A percentile compares a stretch with the other conserved stretches of the same genome.
Evolutionary conservation across 2,113 vertebrate genomes (phyloP).

Genomic region (Eupsittula cactorum): DNA sequence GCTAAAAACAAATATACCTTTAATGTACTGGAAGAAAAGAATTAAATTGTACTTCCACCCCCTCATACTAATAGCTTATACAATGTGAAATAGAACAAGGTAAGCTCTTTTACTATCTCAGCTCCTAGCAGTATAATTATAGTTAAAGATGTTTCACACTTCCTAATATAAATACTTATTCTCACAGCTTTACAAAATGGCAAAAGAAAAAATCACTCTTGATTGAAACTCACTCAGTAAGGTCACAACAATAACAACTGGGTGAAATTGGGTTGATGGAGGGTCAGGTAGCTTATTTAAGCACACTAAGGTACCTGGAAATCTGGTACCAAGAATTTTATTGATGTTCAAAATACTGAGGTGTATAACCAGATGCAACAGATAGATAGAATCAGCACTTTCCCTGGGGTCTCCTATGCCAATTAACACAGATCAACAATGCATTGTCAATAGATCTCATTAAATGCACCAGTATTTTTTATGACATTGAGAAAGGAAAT

Average conservation of each 20-base stretch:
- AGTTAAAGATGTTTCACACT: constrained; percentile 13
- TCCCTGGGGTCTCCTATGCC: neutral
- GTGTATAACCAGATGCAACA: neutral
- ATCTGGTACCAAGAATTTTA: neutral
- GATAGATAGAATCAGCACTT: neutral
- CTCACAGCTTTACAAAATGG: neutral
- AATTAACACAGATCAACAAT: neutral
- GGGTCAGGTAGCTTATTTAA: neutral
- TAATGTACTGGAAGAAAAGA: constrained; percentile 25
- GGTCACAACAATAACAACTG: neutral
- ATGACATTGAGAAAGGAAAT: neutral
- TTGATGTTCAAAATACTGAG: neutral
- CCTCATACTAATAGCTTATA: neutral
- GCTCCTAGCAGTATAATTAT: constrained; percentile 1
- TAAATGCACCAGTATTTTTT: neutral
- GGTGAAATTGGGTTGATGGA: neutral
- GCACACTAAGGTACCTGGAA: neutral
- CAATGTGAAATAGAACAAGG: neutral
- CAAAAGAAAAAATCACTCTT: neutral
- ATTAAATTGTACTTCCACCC: constrained; percentile 6
- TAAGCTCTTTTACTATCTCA: neutral
- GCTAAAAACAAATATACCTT: neutral
- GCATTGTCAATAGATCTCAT: neutral
- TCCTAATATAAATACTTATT: constrained; percentile 7
- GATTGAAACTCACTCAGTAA: constrained; percentile 34